phyloP scores from a whole-genome alignment of 2,113 vertebrate genomes.

The Bos taurus region DNA sequence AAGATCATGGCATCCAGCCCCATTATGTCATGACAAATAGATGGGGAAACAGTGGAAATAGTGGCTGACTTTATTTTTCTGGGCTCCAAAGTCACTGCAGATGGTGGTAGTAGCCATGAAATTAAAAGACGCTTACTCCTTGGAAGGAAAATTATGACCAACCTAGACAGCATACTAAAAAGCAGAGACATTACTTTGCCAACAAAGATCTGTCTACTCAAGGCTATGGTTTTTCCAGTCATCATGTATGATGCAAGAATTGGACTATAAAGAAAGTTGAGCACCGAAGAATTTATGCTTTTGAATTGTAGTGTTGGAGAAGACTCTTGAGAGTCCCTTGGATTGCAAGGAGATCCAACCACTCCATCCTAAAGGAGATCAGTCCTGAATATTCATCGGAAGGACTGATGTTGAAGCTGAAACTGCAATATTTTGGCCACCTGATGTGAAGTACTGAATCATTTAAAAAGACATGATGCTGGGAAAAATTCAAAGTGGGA shows the following conservation, averaged over 20 bases:
- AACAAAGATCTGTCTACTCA: not conserved
- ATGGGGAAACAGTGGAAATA: not conserved
- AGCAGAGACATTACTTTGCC: not conserved
- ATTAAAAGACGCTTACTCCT: not conserved
- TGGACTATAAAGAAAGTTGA: not conserved
- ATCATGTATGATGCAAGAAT: not conserved
- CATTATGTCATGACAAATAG: not conserved
- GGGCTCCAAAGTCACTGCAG: not conserved
- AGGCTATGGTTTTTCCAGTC: not conserved
- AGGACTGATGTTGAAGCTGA: not conserved
- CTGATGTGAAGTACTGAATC: not conserved
- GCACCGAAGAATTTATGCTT: fast-evolving
- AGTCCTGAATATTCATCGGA: not conserved
- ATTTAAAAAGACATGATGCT: not conserved
- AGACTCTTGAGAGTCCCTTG: not conserved
- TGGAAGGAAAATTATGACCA: not conserved
- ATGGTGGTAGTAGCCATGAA: not conserved
- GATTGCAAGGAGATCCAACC: not conserved
- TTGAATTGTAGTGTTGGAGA: not conserved
- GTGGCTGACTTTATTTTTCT: not conserved
- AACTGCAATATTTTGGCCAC: not conserved
- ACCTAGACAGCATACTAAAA: not conserved
- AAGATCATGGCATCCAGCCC: not conserved
- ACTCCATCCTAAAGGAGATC: not conserved
- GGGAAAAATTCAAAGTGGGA: not conserved